phyloP scores from a whole-genome alignment of 2,888 invertebrate genomes.

The Heliconius ismenius region DNA sequence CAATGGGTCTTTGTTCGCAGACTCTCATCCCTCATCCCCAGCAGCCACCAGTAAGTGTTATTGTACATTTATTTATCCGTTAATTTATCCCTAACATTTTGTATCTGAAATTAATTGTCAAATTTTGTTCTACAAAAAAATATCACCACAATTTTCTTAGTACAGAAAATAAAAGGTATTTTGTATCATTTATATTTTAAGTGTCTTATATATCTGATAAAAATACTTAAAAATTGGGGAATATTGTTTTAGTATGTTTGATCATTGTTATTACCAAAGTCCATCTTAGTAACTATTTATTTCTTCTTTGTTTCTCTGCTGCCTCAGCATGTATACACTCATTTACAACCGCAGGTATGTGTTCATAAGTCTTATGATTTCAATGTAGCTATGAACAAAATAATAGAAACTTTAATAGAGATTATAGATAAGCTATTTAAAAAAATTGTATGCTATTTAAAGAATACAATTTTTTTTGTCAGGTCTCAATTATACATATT shows the following conservation, averaged over 20 bases:
- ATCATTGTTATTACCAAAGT: background rate
- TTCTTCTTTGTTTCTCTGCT: slow-evolving; percentile 14
- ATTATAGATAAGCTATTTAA: background rate
- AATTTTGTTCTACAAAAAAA: no score
- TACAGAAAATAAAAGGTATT: no score
- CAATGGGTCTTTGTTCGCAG: slow-evolving; percentile 14
- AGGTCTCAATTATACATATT: background rate
- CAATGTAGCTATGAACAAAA: no score
- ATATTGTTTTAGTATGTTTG: no score
- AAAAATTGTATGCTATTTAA: background rate
- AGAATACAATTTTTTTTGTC: background rate
- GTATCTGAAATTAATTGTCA: no score
- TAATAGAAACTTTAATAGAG: background rate
- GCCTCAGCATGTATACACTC: slow-evolving; percentile 22
- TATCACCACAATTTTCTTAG: no score
- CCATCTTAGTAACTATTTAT: background rate
- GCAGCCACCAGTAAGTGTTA: slow-evolving; percentile 30
- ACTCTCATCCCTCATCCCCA: slow-evolving; percentile 27
- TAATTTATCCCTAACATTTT: no score
- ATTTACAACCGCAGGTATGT: slow-evolving; percentile 25
- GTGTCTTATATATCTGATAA: no score
- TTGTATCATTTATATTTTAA: no score
- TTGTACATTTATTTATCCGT: background rate
- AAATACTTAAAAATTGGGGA: no score
- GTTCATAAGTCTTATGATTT: no score